These are phyloP conservation scores for Chloebia gouldiae DNA, from an alignment of 2,113 vertebrate genomes.

Conservation along the genomic window DNA sequence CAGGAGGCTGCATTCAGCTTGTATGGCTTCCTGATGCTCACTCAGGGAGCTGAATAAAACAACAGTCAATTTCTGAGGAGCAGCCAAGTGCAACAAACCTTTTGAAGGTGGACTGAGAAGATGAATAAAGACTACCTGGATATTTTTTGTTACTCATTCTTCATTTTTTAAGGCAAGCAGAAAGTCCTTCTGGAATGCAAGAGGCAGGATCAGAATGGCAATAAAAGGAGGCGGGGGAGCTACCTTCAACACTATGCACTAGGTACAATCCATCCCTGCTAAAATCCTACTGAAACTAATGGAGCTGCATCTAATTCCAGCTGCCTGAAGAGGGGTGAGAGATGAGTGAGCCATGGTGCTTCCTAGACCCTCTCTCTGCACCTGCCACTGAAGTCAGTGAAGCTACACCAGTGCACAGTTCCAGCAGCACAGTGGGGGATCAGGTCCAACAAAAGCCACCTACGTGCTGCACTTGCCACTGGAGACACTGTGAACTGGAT, in stretches of 20 bases:
- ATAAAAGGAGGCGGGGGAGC: neutral
- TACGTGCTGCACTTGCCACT: neutral
- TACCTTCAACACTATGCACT: neutral
- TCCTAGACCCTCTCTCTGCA: neutral
- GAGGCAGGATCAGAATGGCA: neutral
- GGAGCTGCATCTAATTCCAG: neutral
- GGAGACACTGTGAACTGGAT: neutral
- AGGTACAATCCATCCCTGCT: neutral
- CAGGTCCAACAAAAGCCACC: neutral
- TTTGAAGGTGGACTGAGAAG: neutral
- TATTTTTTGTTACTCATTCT: constrained; percentile 7
- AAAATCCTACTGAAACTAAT: neutral
- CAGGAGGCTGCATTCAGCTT: neutral
- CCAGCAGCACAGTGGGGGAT: neutral
- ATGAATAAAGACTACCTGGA: neutral
- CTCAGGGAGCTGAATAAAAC: neutral
- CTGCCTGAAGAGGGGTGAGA: neutral
- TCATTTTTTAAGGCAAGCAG: constrained; percentile 44
- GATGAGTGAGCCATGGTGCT: neutral
- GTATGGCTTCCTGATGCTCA: neutral
- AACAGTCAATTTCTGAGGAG: neutral
- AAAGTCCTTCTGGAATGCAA: constrained; percentile 33
- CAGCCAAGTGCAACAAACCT: neutral
- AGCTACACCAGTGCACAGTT: neutral
- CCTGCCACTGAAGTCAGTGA: neutral